phyloP scores from a whole-genome alignment of 2,888 invertebrate species.

The Andrena trimmerana region DNA sequence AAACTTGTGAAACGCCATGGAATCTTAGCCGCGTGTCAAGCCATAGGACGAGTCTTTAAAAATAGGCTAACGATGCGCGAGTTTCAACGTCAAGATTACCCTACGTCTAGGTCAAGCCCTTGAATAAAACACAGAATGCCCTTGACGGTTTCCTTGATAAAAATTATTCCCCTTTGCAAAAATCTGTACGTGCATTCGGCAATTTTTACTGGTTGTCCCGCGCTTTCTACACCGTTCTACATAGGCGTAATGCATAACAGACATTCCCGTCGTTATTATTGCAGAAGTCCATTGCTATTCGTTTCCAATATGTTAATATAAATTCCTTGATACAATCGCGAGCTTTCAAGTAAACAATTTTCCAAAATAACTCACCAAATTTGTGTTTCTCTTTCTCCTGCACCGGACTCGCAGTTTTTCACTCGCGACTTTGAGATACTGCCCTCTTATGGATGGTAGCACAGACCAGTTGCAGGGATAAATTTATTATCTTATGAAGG shows the following conservation, averaged over 20 bases:
- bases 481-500: too few relatives aligned
- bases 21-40: slow-evolving; percentile 11
- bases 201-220: not conserved
- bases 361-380: too few relatives aligned
- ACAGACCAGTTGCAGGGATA: too few relatives aligned
- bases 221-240: not conserved
- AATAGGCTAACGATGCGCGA: slow-evolving; percentile 60
- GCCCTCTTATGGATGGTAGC: slow-evolving; percentile 4
- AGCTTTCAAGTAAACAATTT: not conserved
- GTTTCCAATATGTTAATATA: not conserved
- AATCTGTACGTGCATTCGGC: not conserved
- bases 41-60: slow-evolving; percentile 61
- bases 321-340: not conserved
- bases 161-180: not conserved
- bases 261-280: not conserved
- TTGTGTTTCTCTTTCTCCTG: not conserved
- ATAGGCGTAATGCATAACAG: not conserved
- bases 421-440: not conserved
- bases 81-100: slow-evolving; percentile 67
- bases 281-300: not conserved
- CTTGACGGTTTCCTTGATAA: not conserved
- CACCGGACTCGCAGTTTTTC: not conserved
- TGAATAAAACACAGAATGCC: not conserved
- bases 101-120: slow-evolving; percentile 70
- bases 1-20: slow-evolving; percentile 18